A percentile compares a stretch with the other conserved stretches of the same genome.
Conservation (phyloP, 2,888 invertebrate species). For the Cremastobaeus sp. region DNA sequence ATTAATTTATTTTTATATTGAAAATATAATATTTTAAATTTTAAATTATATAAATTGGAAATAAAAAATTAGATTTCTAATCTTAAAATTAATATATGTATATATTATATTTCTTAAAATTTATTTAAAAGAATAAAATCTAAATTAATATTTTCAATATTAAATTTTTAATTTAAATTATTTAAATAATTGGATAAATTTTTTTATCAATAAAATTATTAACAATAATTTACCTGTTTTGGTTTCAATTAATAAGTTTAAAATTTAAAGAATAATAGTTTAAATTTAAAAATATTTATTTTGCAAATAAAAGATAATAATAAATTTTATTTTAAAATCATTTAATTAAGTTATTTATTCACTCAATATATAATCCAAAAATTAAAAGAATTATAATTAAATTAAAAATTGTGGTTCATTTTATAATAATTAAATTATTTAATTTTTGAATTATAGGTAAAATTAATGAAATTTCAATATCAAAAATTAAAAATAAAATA, state of each 20-base stretch:
- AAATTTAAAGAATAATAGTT: constrained; percentile 65
- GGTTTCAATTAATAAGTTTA: constrained; percentile 82
- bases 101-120: constrained; percentile 71
- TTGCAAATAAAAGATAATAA: constrained; percentile 26
- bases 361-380: constrained; percentile 75
- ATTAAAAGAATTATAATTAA: constrained; percentile 78
- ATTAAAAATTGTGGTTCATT: constrained; percentile 77
- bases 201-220: constrained; percentile 82
- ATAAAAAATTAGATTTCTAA: constrained; percentile 80
- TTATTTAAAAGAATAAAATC: constrained; percentile 77
- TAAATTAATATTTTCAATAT: constrained; percentile 43
- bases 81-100: constrained; percentile 39
- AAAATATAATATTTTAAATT: constrained; percentile 55
- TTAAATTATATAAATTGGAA: constrained; percentile 52
- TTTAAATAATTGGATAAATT: constrained; percentile 80
- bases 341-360: constrained; percentile 49
- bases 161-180: constrained; percentile 41
- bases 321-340: constrained; percentile 39
- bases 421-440: constrained; percentile 72
- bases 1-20: constrained; percentile 49
- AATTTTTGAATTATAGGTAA: constrained; percentile 80
- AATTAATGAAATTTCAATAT: constrained; percentile 84
- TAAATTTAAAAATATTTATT: constrained; percentile 79
- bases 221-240: constrained; percentile 84
- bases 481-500: constrained; percentile 86